Conservation (phyloP, 1,140 invertebrate genomes). For the Scaptomyza montana region DNA sequence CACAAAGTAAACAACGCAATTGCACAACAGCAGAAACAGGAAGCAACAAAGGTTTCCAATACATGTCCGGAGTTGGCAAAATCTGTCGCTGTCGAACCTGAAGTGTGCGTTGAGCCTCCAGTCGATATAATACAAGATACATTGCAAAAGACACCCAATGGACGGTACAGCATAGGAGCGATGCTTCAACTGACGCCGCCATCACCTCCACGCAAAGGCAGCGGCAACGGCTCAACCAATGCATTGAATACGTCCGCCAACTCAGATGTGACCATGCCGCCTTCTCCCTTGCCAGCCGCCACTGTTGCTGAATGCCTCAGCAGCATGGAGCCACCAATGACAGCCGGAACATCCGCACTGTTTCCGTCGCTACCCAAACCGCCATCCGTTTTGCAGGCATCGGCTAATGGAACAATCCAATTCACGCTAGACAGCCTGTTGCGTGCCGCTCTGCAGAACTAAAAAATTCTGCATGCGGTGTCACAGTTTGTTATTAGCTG, state of each 20-base stretch:
- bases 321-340: slow-evolving; percentile 47
- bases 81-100: background rate
- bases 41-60: slow-evolving; percentile 7
- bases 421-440: slow-evolving; percentile 69
- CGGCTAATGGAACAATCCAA: slow-evolving; percentile 66
- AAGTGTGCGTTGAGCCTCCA: background rate
- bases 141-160: slow-evolving; percentile 42
- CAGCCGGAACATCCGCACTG: slow-evolving; percentile 20
- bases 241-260: slow-evolving; percentile 7
- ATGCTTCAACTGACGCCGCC: slow-evolving; percentile 23
- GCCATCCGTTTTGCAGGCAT: slow-evolving; percentile 66
- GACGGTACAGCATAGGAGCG: slow-evolving; percentile 12
- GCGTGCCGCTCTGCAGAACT: slow-evolving; percentile 74
- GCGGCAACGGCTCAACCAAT: background rate
- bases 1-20: slow-evolving; percentile 68
- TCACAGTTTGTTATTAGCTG: slow-evolving; percentile 30
- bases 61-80: background rate
- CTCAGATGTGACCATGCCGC: slow-evolving; percentile 16
- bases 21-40: slow-evolving; percentile 49
- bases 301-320: slow-evolving; percentile 53
- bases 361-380: slow-evolving; percentile 72
- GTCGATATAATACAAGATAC: background rate
- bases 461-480: slow-evolving; percentile 17
- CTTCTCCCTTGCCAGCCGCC: slow-evolving; percentile 16
- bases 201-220: slow-evolving; percentile 43